phyloP scores from a whole-genome alignment of 2,113 vertebrate genomes.

The Microcebus murinus region DNA sequence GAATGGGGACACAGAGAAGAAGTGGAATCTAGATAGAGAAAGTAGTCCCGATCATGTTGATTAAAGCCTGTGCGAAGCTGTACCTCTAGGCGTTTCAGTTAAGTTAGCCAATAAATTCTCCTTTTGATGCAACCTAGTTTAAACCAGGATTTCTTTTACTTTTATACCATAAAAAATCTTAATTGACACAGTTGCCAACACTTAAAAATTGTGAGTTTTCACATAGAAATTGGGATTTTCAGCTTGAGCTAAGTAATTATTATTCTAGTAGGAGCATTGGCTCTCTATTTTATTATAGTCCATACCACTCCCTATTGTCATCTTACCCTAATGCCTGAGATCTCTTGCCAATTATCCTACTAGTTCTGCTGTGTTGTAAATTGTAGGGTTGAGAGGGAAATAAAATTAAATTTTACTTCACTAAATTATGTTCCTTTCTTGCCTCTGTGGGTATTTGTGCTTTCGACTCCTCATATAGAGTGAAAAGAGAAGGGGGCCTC shows the following conservation, averaged over 20 bases:
- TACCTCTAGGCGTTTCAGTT: background rate
- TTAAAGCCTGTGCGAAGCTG: background rate
- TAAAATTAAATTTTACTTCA: background rate
- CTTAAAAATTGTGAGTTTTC: background rate
- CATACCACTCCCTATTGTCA: background rate
- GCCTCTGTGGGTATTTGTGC: background rate
- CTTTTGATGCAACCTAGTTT: background rate
- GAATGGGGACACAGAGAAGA: background rate
- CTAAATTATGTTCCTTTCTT: background rate
- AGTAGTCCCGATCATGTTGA: background rate
- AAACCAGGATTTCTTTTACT: slow-evolving; percentile 39
- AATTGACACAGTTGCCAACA: slow-evolving; percentile 1
- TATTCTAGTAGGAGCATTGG: background rate
- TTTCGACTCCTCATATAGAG: background rate
- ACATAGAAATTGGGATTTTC: background rate
- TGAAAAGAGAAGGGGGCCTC: background rate
- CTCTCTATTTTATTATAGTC: background rate
- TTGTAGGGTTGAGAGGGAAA: background rate
- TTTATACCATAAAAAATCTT: background rate
- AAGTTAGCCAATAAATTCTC: background rate
- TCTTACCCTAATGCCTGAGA: background rate
- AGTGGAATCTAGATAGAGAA: background rate
- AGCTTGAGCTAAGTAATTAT: background rate
- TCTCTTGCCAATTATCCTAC: background rate
- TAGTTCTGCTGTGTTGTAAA: background rate